Conservation (phyloP, 2,113 vertebrate genomes). For the Zapornia atra region DNA sequence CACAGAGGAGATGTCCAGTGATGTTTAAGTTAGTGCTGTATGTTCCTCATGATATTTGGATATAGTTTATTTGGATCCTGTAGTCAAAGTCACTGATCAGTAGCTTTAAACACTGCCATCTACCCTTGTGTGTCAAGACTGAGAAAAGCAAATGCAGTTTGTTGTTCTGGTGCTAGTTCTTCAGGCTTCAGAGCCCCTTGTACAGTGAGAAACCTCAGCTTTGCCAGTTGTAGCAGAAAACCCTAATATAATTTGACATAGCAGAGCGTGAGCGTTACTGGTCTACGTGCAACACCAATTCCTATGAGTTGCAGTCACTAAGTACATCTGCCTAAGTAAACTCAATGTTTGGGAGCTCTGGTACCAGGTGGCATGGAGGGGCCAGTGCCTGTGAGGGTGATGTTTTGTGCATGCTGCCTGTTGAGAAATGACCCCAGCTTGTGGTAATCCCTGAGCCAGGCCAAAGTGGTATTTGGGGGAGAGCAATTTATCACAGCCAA, state of each 20-base stretch:
- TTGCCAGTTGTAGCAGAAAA: background rate
- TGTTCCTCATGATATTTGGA: background rate
- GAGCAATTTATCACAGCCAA: background rate
- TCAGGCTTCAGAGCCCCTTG: background rate
- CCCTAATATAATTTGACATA: background rate
- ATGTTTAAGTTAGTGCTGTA: background rate
- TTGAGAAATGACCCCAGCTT: background rate
- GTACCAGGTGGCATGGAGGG: background rate
- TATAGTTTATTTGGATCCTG: background rate
- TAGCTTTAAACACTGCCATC: background rate
- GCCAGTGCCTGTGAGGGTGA: background rate
- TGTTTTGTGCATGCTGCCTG: fast-evolving
- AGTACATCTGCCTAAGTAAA: background rate
- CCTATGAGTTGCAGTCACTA: background rate
- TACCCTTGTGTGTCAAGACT: background rate
- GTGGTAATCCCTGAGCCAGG: background rate
- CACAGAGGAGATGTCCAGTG: background rate
- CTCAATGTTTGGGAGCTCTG: background rate
- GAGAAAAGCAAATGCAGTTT: background rate
- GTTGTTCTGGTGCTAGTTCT: background rate
- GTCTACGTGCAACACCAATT: background rate
- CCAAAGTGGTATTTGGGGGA: background rate
- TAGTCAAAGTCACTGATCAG: background rate
- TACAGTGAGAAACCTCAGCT: background rate
- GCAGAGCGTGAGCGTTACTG: background rate